phyloP scores from a whole-genome alignment of 2,797 vertebrate species.

The Clamator glandarius region DNA sequence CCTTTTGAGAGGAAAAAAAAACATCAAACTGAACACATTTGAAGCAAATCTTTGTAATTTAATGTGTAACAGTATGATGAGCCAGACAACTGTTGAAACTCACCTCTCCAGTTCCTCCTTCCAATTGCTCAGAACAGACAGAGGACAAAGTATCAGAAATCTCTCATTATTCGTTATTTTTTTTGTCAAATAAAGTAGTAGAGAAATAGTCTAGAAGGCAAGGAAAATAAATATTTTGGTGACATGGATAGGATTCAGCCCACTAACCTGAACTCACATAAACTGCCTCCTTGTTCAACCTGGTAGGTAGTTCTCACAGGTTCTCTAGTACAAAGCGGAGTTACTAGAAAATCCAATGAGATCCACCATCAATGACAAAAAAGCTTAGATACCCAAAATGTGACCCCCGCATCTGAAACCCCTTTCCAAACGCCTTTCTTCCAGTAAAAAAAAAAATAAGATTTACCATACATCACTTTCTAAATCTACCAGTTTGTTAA shows the following conservation, averaged over 20 bases:
- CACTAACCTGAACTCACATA: neutral
- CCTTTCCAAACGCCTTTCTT: neutral
- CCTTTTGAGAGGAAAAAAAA: neutral
- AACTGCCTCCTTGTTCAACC: neutral
- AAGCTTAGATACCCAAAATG: neutral
- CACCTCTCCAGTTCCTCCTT: constrained; percentile 88
- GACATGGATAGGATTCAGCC: neutral
- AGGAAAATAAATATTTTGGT: neutral
- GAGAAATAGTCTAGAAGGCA: constrained; percentile 85
- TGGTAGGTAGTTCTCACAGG: neutral
- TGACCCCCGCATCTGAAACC: neutral
- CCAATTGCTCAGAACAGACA: constrained; percentile 93
- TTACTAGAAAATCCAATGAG: neutral
- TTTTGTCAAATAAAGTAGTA: constrained; percentile 85
- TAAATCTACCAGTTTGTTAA: neutral
- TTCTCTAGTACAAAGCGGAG: neutral
- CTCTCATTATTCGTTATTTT: constrained; percentile 77
- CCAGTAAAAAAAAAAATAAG: neutral
- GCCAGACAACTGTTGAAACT: neutral
- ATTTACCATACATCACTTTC: neutral
- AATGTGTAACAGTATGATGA: neutral
- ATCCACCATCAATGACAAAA: neutral
- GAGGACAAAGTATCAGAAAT: constrained; percentile 90
- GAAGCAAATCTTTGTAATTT: neutral
- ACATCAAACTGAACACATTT: neutral